These are phyloP conservation scores for Schizotus pectinicornis DNA, from an alignment of 2,888 invertebrate genomes.

Conservation along the genomic window DNA sequence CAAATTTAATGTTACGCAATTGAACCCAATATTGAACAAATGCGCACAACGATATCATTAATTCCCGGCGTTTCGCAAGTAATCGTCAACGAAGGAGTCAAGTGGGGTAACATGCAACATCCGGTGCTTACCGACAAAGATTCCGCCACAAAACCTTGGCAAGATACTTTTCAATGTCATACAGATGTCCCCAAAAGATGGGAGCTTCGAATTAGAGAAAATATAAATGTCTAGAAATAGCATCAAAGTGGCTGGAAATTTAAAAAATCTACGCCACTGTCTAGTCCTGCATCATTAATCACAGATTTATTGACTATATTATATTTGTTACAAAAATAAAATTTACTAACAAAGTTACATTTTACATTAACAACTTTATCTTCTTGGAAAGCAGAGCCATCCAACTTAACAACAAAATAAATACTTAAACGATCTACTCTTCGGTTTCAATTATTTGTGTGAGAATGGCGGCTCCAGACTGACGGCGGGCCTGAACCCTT, in stretches of 20 bases:
- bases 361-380: too few species aligned
- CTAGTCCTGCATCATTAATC: conserved; percentile 15
- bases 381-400: not conserved
- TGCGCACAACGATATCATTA: too few species aligned
- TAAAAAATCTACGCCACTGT: too few species aligned
- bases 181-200: too few species aligned
- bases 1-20: too few species aligned
- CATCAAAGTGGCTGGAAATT: too few species aligned
- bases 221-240: too few species aligned
- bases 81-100: not conserved
- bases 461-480: conserved; percentile 45
- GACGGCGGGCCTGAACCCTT: conserved; percentile 42
- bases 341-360: conserved; percentile 2
- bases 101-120: conserved; percentile 14
- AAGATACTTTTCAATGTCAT: not conserved
- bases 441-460: conserved; percentile 8
- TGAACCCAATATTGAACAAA: too few species aligned
- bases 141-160: not conserved
- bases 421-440: not conserved
- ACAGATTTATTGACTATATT: conserved; percentile 32
- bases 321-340: conserved; percentile 21
- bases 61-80: too few species aligned
- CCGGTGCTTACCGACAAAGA: not conserved
- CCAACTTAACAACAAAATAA: not conserved
- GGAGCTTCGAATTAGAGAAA: too few species aligned